Percentiles rank a stretch among this genome's conserved stretches.
Evolutionary conservation across 1,140 invertebrate genomes (phyloP).

Genomic region (Bombus confusus): DNA sequence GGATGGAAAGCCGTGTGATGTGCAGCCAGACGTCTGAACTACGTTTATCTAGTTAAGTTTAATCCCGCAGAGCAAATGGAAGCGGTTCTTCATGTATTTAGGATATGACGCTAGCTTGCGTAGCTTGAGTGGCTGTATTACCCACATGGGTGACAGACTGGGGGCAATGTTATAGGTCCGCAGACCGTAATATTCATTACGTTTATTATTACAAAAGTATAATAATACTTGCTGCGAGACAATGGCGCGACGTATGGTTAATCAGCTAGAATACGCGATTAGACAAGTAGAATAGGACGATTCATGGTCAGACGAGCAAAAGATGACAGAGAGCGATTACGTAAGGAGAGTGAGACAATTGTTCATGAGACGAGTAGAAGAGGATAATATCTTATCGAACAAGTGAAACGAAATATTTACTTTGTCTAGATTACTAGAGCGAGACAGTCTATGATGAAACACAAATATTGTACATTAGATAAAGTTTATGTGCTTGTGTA

Average conservation of each 20-base stretch:
- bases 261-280: neutral
- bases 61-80: neutral
- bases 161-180: neutral
- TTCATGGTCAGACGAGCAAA: constrained; percentile 1
- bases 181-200: neutral
- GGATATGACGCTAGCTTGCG: neutral
- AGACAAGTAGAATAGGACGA: neutral
- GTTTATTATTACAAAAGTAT: too few species aligned
- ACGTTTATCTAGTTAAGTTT: neutral
- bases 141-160: neutral
- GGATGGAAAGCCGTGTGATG: neutral
- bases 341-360: neutral
- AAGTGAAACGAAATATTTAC: neutral
- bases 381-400: neutral
- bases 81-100: neutral
- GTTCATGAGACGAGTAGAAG: neutral
- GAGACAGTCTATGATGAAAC: too few species aligned
- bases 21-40: too few species aligned
- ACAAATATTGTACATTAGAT: neutral
- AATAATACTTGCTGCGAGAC: too few species aligned
- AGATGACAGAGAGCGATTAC: neutral
- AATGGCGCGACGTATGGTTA: neutral
- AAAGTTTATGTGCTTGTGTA: neutral
- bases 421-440: neutral
- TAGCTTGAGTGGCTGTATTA: neutral